Evolutionary conservation across 2,888 invertebrate species (phyloP).

Genomic region (Amblyjoppa proteus): DNA sequence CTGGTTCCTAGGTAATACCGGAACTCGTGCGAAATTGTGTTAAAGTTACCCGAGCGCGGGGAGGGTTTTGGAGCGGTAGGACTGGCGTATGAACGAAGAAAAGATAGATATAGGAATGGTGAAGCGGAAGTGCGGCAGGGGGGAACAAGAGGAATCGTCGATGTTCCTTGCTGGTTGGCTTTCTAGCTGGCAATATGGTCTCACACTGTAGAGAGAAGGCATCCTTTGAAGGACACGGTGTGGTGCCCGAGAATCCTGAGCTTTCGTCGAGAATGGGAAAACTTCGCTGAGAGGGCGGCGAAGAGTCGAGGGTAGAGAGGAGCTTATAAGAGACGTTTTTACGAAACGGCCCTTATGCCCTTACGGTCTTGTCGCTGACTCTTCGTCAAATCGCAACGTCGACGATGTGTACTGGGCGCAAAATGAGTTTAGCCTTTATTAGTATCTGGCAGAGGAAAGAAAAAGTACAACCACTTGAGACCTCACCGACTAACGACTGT

Average conservation of each 20-base stretch:
- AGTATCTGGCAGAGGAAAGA: conserved; percentile 1
- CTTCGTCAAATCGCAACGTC: background rate
- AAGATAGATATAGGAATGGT: background rate
- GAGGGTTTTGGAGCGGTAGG: background rate
- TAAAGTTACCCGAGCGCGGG: conserved; percentile 49
- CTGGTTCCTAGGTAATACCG: conserved; percentile 47
- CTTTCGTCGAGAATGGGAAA: conserved; percentile 59
- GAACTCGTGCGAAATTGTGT: conserved; percentile 54
- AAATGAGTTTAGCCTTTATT: conserved; percentile 22
- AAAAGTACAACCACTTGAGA: conserved; percentile 29
- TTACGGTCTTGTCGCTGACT: background rate
- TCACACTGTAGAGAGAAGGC: background rate
- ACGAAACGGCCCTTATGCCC: background rate
- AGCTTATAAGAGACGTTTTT: conserved; percentile 29
- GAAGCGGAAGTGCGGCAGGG: background rate
- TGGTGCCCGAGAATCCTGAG: conserved; percentile 27
- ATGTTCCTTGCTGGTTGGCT: conserved; percentile 15
- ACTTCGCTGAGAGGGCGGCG: conserved; percentile 33
- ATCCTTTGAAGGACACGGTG: conserved; percentile 29
- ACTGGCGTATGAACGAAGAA: background rate
- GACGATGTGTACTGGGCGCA: conserved; percentile 8
- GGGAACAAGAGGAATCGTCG: conserved; percentile 42
- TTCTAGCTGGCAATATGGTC: conserved; percentile 11
- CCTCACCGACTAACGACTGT: conserved; percentile 3
- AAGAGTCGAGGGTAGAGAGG: conserved; percentile 1